Evolutionary conservation across 1,140 invertebrate genomes (phyloP).

Genomic region (Neuroterus valhalla): DNA sequence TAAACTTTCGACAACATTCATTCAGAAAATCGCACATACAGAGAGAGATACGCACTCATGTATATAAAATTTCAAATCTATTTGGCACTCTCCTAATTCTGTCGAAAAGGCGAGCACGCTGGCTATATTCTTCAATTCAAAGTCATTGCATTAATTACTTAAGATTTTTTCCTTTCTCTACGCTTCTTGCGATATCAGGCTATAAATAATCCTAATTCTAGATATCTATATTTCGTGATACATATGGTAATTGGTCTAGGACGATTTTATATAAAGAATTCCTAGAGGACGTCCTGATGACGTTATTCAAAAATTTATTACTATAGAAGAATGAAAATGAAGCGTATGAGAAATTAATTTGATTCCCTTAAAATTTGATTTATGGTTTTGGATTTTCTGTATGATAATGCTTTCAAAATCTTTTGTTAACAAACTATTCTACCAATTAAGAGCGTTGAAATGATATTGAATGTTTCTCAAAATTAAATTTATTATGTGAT

Average conservation of each 20-base stretch:
- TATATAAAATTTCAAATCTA: slow-evolving; percentile 69
- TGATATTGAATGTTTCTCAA: too few species aligned
- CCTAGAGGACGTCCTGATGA: too few species aligned
- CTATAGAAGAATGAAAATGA: too few species aligned
- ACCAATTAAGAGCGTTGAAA: too few species aligned
- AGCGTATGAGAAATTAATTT: too few species aligned
- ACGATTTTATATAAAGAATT: slow-evolving; percentile 30
- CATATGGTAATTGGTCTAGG: slow-evolving; percentile 56
- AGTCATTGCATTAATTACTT: slow-evolving; percentile 69
- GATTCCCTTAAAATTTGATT: too few species aligned
- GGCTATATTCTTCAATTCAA: slow-evolving; percentile 71
- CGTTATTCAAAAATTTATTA: too few species aligned
- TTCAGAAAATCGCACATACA: slow-evolving; percentile 31
- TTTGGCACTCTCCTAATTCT: slow-evolving; percentile 66
- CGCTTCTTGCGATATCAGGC: neutral
- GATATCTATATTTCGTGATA: slow-evolving; percentile 4
- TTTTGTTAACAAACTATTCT: too few species aligned
- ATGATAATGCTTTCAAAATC: too few species aligned
- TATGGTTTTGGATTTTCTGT: too few species aligned
- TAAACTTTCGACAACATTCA: slow-evolving; percentile 33
- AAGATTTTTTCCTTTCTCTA: slow-evolving; percentile 37
- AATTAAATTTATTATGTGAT: too few species aligned
- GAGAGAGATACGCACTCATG: slow-evolving; percentile 37
- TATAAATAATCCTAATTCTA: slow-evolving; percentile 12
- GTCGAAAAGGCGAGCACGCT: slow-evolving; percentile 64